A percentile compares a stretch with the other conserved stretches of the same genome.
These are phyloP conservation scores for Lordiphosa stackelbergi DNA, from an alignment of 1,140 invertebrate genomes.

Conservation along the genomic window DNA sequence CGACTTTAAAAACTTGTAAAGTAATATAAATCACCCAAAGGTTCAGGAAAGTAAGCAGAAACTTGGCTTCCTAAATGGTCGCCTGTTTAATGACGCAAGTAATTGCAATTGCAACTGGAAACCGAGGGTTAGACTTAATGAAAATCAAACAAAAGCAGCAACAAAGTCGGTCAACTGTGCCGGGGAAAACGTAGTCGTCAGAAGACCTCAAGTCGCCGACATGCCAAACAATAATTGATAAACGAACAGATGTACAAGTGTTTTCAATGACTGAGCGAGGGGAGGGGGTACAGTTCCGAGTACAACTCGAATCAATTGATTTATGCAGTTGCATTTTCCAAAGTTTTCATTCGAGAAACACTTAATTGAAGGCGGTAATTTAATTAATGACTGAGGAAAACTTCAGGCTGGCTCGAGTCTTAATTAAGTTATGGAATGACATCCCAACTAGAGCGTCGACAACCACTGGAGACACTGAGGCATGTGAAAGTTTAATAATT, in stretches of 20 bases:
- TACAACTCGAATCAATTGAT: conserved; percentile 67
- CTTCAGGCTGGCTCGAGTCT: conserved; percentile 20
- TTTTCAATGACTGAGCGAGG: conserved; percentile 57
- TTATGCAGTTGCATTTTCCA: conserved; percentile 54
- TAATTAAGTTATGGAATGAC: conserved; percentile 60
- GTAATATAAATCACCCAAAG: conserved; percentile 75
- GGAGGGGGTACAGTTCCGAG: neutral
- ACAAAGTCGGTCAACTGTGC: conserved; percentile 72
- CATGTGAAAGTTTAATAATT: conserved; percentile 44
- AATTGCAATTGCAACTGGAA: conserved; percentile 56
- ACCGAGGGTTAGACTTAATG: conserved; percentile 52
- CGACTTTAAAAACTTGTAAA: conserved; percentile 51
- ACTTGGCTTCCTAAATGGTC: conserved; percentile 27
- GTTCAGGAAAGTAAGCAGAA: conserved; percentile 56
- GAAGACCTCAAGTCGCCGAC: conserved; percentile 34
- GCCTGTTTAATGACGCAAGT: conserved; percentile 67
- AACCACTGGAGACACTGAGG: conserved; percentile 37
- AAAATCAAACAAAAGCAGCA: conserved; percentile 68
- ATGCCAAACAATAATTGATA: conserved; percentile 69
- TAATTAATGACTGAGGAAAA: conserved; percentile 52
- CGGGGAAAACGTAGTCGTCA: conserved; percentile 47
- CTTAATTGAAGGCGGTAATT: conserved; percentile 67
- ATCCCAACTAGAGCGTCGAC: conserved; percentile 20
- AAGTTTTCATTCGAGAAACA: conserved; percentile 17
- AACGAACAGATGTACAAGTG: conserved; percentile 74